A percentile compares a stretch with the other conserved stretches of the same genome.
phyloP scores from a whole-genome alignment of 2,797 vertebrate genomes.

The Alfaro cultratus region DNA sequence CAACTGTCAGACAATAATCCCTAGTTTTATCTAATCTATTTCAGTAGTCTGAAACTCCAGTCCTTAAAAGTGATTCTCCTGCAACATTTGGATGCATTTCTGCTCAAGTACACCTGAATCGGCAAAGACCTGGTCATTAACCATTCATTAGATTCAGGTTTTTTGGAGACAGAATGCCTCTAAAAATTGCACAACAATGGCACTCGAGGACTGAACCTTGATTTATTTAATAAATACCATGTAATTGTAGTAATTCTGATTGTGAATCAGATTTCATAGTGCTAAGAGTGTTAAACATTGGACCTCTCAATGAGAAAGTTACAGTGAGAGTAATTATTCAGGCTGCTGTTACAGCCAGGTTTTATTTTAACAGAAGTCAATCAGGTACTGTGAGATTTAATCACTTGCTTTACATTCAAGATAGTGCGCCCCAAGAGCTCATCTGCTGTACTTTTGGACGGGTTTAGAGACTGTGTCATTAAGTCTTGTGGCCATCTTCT shows the following conservation, averaged over 20 bases:
- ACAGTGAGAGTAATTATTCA: slow-evolving; percentile 29
- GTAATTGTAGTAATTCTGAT: neutral
- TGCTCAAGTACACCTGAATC: neutral
- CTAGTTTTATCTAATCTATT: neutral
- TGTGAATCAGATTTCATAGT: neutral
- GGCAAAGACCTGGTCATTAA: neutral
- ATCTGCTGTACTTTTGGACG: slow-evolving; percentile 55
- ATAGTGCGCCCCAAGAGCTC: slow-evolving; percentile 15
- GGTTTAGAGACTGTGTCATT: slow-evolving; percentile 59
- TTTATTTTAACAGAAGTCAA: slow-evolving; percentile 51
- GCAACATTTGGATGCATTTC: neutral
- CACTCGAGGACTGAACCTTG: neutral
- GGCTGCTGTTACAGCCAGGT: slow-evolving; percentile 20
- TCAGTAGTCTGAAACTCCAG: neutral
- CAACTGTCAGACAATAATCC: neutral
- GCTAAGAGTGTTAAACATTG: slow-evolving; percentile 15
- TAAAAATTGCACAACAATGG: neutral
- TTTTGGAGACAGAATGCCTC: neutral
- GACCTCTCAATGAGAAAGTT: neutral
- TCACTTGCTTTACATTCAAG: slow-evolving; percentile 54
- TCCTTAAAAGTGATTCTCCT: neutral
- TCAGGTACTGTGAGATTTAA: slow-evolving; percentile 53
- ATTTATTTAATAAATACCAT: too few relatives aligned
- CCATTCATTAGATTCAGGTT: neutral
- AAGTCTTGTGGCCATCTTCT: slow-evolving; percentile 45